Conservation (phyloP, 2,797 vertebrate species). For the Agapornis canus region DNA sequence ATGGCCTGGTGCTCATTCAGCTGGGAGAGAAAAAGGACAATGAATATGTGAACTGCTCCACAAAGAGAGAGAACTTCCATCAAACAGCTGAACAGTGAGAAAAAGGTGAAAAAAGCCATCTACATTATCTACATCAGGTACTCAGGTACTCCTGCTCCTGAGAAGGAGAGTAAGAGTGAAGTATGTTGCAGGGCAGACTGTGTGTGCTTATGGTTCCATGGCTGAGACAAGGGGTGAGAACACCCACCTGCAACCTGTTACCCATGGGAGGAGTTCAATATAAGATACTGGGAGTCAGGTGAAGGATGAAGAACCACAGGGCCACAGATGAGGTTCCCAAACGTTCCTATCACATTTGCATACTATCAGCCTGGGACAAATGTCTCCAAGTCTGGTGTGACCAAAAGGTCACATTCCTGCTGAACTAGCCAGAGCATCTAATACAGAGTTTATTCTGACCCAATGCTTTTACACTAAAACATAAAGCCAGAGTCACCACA, state of each 20-base stretch:
- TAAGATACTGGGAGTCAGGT: background rate
- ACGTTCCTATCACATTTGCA: accelerated
- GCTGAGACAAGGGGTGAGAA: background rate
- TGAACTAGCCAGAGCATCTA: background rate
- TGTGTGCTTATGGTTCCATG: background rate
- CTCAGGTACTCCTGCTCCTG: background rate
- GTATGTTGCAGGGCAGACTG: too few species aligned
- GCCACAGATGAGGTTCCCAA: background rate
- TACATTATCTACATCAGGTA: background rate
- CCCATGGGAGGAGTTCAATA: background rate
- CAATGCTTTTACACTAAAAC: background rate
- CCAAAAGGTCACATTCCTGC: background rate
- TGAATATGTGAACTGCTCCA: background rate
- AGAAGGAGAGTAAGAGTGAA: background rate
- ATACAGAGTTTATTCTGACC: background rate
- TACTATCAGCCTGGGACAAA: background rate
- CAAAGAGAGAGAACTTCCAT: background rate
- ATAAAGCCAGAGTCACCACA: background rate
- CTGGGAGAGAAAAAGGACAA: background rate
- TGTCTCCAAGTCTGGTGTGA: background rate
- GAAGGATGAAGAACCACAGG: background rate
- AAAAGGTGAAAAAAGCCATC: background rate
- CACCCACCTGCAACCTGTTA: background rate
- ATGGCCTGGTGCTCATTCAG: constrained; percentile 5
- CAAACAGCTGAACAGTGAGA: background rate